Conservation (phyloP, 2,888 invertebrate genomes). For the Coelopa pilipes region DNA sequence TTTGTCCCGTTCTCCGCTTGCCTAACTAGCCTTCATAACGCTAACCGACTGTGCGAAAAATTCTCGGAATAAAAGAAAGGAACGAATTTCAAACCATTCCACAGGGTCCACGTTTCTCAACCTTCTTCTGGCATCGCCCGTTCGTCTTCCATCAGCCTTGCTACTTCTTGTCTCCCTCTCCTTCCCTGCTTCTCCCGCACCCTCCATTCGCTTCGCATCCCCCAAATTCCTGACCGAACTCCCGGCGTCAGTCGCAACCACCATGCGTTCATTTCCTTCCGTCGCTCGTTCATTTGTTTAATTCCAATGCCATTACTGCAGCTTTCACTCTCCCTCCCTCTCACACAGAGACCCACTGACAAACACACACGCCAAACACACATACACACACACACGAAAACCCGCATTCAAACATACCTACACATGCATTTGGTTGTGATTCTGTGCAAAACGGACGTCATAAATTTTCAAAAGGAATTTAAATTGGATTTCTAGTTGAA, state of each 20-base stretch:
- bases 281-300: background rate
- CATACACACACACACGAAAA: background rate
- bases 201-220: no score
- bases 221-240: no score
- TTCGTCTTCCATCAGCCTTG: background rate
- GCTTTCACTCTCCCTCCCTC: no score
- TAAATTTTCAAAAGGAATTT: conserved; percentile 31
- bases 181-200: background rate
- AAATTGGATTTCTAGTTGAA: conserved; percentile 31
- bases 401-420: background rate
- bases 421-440: background rate
- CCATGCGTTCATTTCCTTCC: background rate
- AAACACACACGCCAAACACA: background rate
- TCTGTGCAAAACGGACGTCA: conserved; percentile 28
- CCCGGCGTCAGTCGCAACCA: no score
- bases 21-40: no score
- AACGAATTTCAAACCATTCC: no score
- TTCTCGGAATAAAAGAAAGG: no score
- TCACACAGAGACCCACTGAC: background rate
- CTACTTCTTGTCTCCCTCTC: background rate
- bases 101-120: no score
- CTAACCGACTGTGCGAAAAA: no score
- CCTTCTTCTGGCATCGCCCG: no score
- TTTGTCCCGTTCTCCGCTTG: no score
- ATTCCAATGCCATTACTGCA: background rate